Evolutionary conservation across 1,140 invertebrate genomes (phyloP), one percentile per base, ranked within the genome.

Genomic region (Lutraria rhynchaena): DNA sequence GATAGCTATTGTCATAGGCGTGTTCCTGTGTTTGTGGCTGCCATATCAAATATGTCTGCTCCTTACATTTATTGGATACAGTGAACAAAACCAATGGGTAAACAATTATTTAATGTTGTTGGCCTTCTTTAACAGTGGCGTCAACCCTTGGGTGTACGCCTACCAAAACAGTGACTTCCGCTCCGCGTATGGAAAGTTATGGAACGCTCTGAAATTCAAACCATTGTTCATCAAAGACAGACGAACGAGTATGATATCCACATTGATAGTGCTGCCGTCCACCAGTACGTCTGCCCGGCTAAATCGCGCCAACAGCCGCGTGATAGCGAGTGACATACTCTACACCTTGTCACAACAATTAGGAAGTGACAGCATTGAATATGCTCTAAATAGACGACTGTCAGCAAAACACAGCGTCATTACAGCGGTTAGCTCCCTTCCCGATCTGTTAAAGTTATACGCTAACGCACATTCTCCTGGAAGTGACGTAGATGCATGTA

Each of bases 101-200:
- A 89, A 92, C 3, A 92, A 95, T 11, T 95, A 94, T 89, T 87
- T 92, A 7, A 93, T 94, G 1, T 89, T 95, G 11, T 93, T 95
- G 0, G 94, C 95, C 4, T 90, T 95, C 29, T 92, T 94, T 0
- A 95, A 94, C 86, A 94, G 94, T 83, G 94, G 94, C 0, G 89
- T 94, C 19, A 95, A 95, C 86, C 95, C 95, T 0, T 95, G 95
- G 95, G 93, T 95, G 13, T 95, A 95, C 85, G 95, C 94, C 0
- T 95, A 94, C 87, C 93, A 95, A 75, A 95, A 95, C 81, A 93
- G 94, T 0, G 95, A 95, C 85, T 94, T 95, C 86, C 92, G 95
- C 24, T 86, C 93, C 0, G 94, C 94, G 4, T 95, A 94, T 2
- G 92, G 93, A 1, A 93, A 94, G 60, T 94, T 95, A 27, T 81